phyloP scores from a whole-genome alignment of 2,888 invertebrate species.

The Sinodicranocentrus sp. region DNA sequence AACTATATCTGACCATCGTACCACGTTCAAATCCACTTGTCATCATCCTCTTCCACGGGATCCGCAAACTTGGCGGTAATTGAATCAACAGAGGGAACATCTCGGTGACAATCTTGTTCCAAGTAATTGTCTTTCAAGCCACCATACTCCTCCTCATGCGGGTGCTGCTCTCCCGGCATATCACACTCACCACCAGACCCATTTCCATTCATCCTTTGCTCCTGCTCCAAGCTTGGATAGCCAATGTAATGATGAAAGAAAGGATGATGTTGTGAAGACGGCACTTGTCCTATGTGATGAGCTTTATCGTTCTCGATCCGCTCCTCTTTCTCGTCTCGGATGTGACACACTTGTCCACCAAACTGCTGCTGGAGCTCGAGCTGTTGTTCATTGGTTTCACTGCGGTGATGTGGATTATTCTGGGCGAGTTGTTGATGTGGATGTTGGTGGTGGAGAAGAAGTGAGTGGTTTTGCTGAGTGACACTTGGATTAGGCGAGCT shows the following conservation, averaged over 20 bases:
- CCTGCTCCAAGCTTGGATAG: neutral
- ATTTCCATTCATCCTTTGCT: neutral
- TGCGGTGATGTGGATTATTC: neutral
- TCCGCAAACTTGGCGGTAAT: constrained; percentile 30
- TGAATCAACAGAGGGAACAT: constrained; percentile 21
- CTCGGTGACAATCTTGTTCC: constrained; percentile 17
- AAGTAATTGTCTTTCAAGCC: constrained; percentile 1
- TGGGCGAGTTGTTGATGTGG: constrained; percentile 8
- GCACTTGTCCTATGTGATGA: constrained; percentile 56
- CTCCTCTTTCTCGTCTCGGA: constrained; percentile 26
- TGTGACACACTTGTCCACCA: constrained; percentile 47
- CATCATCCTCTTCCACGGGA: constrained; percentile 16
- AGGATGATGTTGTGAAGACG: constrained; percentile 49
- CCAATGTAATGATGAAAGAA: constrained; percentile 46
- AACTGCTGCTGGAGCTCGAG: constrained; percentile 20
- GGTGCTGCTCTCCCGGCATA: neutral
- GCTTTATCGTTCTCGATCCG: constrained; percentile 34
- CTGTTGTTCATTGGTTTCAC: no score
- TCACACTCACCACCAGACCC: constrained; percentile 4
- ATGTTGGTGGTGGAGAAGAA: constrained; percentile 37
- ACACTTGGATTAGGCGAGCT: constrained; percentile 63
- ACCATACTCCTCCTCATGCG: neutral
- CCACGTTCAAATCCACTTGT: constrained; percentile 24
- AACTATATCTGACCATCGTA: neutral
- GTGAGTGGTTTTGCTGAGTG: constrained; percentile 56